Evolutionary conservation across 2,888 invertebrate genomes (phyloP).

Genomic region (Hydrotaea diabolus): DNA sequence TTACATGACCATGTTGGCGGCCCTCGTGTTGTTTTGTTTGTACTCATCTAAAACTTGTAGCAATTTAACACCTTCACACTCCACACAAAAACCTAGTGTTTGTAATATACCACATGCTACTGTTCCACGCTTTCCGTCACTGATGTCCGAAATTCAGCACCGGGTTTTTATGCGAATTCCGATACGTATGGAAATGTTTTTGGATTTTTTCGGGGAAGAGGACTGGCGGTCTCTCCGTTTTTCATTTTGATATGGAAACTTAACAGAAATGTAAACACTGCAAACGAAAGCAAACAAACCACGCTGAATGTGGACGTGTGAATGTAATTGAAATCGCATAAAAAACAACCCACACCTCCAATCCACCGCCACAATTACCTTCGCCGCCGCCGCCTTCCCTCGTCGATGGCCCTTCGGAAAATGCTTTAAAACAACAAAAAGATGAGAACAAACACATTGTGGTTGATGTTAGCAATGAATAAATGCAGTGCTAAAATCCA

Average conservation of each 20-base stretch:
- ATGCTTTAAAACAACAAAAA: not conserved
- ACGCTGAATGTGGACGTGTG: slow-evolving; percentile 17
- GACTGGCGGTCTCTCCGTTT: not conserved
- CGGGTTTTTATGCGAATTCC: slow-evolving; percentile 51
- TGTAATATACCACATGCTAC: not conserved
- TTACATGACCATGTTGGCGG: not conserved
- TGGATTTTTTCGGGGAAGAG: not conserved
- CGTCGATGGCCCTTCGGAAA: not conserved
- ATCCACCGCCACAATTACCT: not conserved
- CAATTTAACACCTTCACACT: slow-evolving; percentile 62
- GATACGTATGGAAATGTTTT: not conserved
- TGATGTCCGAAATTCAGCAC: slow-evolving; percentile 46
- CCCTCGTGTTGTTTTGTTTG: not conserved
- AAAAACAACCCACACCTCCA: not conserved
- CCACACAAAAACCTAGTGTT: not conserved
- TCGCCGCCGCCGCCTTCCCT: not conserved
- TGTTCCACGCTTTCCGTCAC: not conserved
- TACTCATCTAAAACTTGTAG: slow-evolving; percentile 47
- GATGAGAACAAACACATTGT: slow-evolving; percentile 4
- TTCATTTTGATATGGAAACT: not conserved
- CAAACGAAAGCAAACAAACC: slow-evolving; percentile 24
- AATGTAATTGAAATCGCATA: slow-evolving; percentile 39
- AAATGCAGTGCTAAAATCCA: slow-evolving; percentile 9
- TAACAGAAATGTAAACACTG: slow-evolving; percentile 23
- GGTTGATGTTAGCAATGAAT: not conserved